Evolutionary conservation across 2,888 invertebrate species (phyloP), one percentile per base, ranked within the genome.

Genomic region (Bimastos eiseni): DNA sequence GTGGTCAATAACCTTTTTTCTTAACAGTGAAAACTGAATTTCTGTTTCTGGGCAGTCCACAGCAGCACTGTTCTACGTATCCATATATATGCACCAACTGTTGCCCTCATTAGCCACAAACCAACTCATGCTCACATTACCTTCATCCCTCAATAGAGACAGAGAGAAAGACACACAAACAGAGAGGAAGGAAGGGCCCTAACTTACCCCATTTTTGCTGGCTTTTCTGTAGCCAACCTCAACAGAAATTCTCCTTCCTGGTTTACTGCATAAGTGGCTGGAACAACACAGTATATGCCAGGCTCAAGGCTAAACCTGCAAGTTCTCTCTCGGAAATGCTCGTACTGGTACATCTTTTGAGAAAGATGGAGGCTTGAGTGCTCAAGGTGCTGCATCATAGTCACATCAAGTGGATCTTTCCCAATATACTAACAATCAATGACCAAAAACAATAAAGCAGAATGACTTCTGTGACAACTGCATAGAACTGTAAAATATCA

Each of bases 201-300:
- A 33, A 86, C 93, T 92, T 92, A 94, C 94, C 93, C 93, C 84
- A 93, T 93, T 30, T 93, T 92, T 11, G 92, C 92, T 30, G 92
- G 92, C 88, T 94, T 97, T 95, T 99, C 98, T 36, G 98, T 98
- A 96, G 98, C 99, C 91, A 99, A 97, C 93, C 99, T 96, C 90
- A 99, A 96, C 93, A 99, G 96, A 95, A 99, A 99, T 95, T 99
- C 98, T 34, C 98, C 98, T 94, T 99, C 98, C 94, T 98, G 97
- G 93, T 98, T 97, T 0, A 98, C 97, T 92, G 98, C 98, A 95
- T 98, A 99, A 0, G 99, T 98, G 90, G 98, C 98, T 8, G 99
- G 99, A 90, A 99, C 97, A 93, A 99, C 97, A 93, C 98, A 97
- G 95, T 99, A 99, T 36, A 97, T 96, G 44, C 99, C 99, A 0